Conservation (phyloP, 1,140 invertebrate genomes). For the honey bee (Apis mellifera) region DNA sequence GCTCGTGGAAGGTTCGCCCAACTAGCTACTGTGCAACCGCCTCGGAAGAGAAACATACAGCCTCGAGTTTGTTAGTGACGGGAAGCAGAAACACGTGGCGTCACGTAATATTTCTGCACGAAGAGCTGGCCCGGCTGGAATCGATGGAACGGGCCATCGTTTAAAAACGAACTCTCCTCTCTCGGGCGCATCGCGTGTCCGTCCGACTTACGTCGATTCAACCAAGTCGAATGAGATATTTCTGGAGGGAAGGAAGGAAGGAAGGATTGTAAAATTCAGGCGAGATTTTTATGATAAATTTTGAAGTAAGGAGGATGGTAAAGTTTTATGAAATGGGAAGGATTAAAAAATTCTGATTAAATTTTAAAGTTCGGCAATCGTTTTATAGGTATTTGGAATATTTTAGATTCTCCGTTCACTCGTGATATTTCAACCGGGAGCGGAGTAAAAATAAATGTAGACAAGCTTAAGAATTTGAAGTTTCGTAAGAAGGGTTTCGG, state of each 20-base stretch:
- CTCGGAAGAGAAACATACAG: conserved; percentile 55
- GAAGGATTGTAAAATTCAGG: neutral
- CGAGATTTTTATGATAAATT: neutral
- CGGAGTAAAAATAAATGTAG: neutral
- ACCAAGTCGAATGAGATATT: neutral
- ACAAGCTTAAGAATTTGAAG: neutral
- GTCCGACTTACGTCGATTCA: neutral
- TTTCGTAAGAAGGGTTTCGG: no score
- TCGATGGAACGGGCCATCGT: conserved; percentile 1
- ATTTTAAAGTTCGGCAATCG: no score
- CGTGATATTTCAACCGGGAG: no score
- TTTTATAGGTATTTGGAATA: no score
- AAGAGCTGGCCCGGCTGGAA: neutral
- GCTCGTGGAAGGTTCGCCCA: conserved; percentile 21
- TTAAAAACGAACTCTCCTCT: neutral
- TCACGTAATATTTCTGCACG: conserved; percentile 23
- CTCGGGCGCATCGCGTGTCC: conserved; percentile 5
- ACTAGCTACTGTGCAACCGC: conserved; percentile 18
- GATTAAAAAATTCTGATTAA: no score
- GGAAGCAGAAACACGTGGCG: conserved; percentile 30
- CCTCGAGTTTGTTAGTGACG: conserved; percentile 24
- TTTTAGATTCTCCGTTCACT: no score
- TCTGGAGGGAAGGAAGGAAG: neutral
- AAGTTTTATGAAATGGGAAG: no score
- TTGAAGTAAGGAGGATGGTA: neutral